Base-by-base conservation (phyloP, 2,113 vertebrate genomes). In the Triplophysa dalaica region DNA sequence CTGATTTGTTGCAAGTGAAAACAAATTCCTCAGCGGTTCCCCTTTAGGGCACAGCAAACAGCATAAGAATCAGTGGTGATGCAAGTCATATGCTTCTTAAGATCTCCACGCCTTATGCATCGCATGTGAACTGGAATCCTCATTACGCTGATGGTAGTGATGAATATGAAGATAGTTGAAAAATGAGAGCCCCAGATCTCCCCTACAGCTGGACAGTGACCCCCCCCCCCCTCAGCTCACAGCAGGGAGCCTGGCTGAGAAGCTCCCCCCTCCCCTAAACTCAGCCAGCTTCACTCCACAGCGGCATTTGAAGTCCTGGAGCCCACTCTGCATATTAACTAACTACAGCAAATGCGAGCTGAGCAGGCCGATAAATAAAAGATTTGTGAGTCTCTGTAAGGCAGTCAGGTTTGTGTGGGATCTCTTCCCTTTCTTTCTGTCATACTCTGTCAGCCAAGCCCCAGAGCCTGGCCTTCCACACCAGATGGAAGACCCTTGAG, bases 361-460 rank as follows among this genome's bases (percentile, higher is more conserved):
- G 83, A 88, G 78, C n/a, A 62, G 65, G 80, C 72, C 70, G 72
- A 88, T 91, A 81, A 92, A 90, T 90, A 84, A 91, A 92, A 92
- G 85, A 89, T 89, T 82, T 87, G 83, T 77, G 82, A 66, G 67
- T 75, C 66, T 69, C 73, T 72, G 80, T n/a, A 81, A 87, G 79
- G 77, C 60, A 29, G 60, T 76, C 64, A 81, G 81, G 76, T 77
- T 84, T 74, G 60, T 74, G 60, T 17, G 84, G 83, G 84, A 22
- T 75, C 21, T 80, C 75, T 76, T 81, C 62, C 63, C 38, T 67
- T 50, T 73, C 52, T 67, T 48, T 75, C 45, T 70, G 45, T 56
- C 52, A 78, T 56, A 54, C 84, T 70, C 83, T 67, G 50, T 77
- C 83, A 78, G 50, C 70, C 78, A 78, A 76, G 17, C 21, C 1